Percentiles rank a stretch among this genome's conserved stretches.
phyloP scores from a whole-genome alignment of 35 echinoderm and acorn worm genomes.

The Diadema setosum region DNA sequence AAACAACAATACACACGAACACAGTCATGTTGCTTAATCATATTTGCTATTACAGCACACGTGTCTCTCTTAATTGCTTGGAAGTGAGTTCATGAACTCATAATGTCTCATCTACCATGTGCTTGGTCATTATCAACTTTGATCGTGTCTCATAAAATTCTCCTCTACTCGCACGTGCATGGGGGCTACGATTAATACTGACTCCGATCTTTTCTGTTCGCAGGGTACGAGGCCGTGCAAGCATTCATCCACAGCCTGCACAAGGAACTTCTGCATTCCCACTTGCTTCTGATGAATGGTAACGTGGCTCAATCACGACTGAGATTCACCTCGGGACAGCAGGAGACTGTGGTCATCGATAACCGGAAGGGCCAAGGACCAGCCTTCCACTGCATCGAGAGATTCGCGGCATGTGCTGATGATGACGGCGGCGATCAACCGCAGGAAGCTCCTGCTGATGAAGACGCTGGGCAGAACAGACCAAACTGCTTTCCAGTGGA shows the following conservation, averaged over 20 bases:
- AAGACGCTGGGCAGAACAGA: neutral
- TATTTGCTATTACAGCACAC: no score
- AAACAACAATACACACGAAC: no score
- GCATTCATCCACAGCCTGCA: conserved; percentile 13
- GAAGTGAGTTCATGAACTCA: no score
- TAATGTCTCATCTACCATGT: no score
- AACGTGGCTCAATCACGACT: neutral
- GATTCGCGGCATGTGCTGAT: neutral
- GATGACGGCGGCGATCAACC: neutral
- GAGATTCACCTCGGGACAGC: neutral
- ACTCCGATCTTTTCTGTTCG: no score
- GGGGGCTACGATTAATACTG: no score
- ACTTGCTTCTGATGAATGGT: neutral
- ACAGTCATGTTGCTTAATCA: no score
- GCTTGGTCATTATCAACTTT: no score
- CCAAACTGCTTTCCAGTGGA: neutral
- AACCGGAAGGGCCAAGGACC: neutral
- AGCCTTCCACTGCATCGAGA: conserved; percentile 1
- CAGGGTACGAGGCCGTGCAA: no score
- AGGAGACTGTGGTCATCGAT: neutral
- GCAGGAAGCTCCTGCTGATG: neutral
- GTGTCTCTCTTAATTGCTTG: no score
- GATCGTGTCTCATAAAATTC: no score
- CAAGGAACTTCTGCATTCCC: conserved; percentile 32
- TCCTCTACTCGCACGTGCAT: no score